Base-by-base conservation (phyloP, 2,797 vertebrate genomes). In the Pelodytes ibericus region DNA sequence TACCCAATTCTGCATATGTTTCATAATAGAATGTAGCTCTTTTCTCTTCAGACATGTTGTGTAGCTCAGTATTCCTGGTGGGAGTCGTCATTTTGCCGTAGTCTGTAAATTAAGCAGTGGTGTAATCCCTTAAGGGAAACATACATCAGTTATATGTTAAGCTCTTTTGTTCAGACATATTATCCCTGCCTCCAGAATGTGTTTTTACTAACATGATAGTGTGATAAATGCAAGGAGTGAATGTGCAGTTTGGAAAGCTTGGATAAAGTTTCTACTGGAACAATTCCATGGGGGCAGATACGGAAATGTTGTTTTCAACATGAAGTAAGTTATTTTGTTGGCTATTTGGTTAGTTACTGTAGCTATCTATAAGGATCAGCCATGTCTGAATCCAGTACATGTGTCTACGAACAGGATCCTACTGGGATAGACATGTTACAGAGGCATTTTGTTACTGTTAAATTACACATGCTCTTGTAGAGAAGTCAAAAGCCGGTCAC, bases 151-250 rank as follows among this genome's bases (percentile, higher is more conserved):
- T 88, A 66, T 80, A 36, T 84, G 69, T 86, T 87, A 87, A 84
- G 29, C 4, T 81, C 60, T 82, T 78, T 83, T 84, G 59, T 86
- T 87, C 82, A 77, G 22, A 81, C 61, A 84, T 86, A 82, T 31
- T 84, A 82, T 83, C 77, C 80, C 84, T 83, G 77, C 53, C 74
- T 84, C 72, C 71, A 81, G 83, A 90, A 87, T 85, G 61, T 87
- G 83, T 86, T 89, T 90, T 85, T 73, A 83, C 84, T 88, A 87
- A 88, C 27, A 20, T 73, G 58, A 56, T 69, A 82, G 71, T 57
- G 59, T 82, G 81, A 82, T 87, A 85, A 86, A 65, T 83, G 79
- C 77, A 87, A 84, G 75, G 79, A 84, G 68, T 83, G 39, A 74
- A 71, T 81, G 71, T 11, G 0, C 20, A 83, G 65, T 56, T 81